These are phyloP conservation scores for Diplodus puntazzo DNA, from an alignment of 2,797 vertebrate species.

Conservation along the genomic window DNA sequence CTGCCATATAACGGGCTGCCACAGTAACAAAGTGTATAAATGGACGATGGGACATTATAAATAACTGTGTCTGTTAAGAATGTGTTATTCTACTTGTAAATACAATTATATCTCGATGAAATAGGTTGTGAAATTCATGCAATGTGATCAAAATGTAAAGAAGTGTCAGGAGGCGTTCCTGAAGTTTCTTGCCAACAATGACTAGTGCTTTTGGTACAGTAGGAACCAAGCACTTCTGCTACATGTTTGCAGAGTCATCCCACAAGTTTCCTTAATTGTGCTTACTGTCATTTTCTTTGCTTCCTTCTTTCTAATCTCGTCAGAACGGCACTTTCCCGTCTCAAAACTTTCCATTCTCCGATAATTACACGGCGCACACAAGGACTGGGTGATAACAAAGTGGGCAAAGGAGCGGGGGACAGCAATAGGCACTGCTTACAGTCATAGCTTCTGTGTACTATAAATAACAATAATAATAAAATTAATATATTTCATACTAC, in stretches of 20 bases:
- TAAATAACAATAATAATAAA: slow-evolving; percentile 29
- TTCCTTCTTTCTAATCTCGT: slow-evolving; percentile 77
- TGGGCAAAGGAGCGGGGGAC: background rate
- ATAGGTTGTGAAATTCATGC: background rate
- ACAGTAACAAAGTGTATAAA: slow-evolving; percentile 3
- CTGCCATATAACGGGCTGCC: slow-evolving; percentile 3
- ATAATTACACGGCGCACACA: slow-evolving; percentile 12
- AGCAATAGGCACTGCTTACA: slow-evolving; percentile 14
- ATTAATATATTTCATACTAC: slow-evolving; percentile 19
- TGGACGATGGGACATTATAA: slow-evolving; percentile 12
- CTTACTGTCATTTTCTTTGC: slow-evolving; percentile 46
- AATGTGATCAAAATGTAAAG: background rate
- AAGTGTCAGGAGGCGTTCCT: background rate
- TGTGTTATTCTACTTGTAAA: slow-evolving; percentile 34
- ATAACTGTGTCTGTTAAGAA: slow-evolving; percentile 1
- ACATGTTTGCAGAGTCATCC: slow-evolving; percentile 66
- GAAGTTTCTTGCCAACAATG: background rate
- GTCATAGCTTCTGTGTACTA: slow-evolving; percentile 11
- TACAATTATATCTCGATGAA: slow-evolving; percentile 1
- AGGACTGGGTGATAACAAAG: slow-evolving; percentile 27
- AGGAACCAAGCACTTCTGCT: slow-evolving; percentile 14
- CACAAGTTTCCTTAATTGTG: slow-evolving; percentile 42
- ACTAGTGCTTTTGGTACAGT: slow-evolving; percentile 3
- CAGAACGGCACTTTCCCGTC: slow-evolving; percentile 59
- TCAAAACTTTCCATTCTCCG: background rate